Evolutionary conservation across 1,140 invertebrate genomes (phyloP), one percentile per base, ranked within the genome.

Genomic region (Dermatophagoides farinae): DNA sequence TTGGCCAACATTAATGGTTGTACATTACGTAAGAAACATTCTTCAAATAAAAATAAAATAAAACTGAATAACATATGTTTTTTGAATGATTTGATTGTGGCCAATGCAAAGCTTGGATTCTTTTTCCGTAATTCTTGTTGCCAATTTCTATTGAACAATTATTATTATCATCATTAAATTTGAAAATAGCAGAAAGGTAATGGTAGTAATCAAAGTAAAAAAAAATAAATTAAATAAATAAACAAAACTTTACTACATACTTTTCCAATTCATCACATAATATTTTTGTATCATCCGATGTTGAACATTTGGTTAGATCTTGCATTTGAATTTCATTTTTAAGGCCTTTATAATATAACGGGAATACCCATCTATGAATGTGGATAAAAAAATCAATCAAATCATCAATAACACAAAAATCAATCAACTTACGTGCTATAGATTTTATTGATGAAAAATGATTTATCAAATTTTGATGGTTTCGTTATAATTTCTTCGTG

Each of bases 101-200:
- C 57, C 18, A 18, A 14, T 38, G 22, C 43, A 52, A 63, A 62
- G 53, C 62, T 63, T 62, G 62, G 58, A 6, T 51, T 50, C 25
- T 51, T 52, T 31, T 57, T 61, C 1, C 37, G 37, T 53, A 61
- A 61, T 53, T 61, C 50, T 2, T n/a, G 1, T 40, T 37, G 18
- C 60, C 60, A 61, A 57, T 54, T 41, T 57, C 60, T 61, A 44
- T 18, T 18, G 1, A 51, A 39, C 11, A 25, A n/a, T 37, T 8
- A 61, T 9, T 8, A 38, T n/a, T 58, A 55, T 8, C 6, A 4
- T 12, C n/a, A n/a, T n/a, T n/a, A n/a, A n/a, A n/a, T n/a, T n/a
- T n/a, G n/a, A n/a, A n/a, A 49, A 18, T 20, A 10, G 8, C 18
- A 49, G 22, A 49, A 49, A 49, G 8, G 8, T 18, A 11, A 22